phyloP scores from a whole-genome alignment of 2,888 invertebrate genomes.

The Podabrus alpinus region DNA sequence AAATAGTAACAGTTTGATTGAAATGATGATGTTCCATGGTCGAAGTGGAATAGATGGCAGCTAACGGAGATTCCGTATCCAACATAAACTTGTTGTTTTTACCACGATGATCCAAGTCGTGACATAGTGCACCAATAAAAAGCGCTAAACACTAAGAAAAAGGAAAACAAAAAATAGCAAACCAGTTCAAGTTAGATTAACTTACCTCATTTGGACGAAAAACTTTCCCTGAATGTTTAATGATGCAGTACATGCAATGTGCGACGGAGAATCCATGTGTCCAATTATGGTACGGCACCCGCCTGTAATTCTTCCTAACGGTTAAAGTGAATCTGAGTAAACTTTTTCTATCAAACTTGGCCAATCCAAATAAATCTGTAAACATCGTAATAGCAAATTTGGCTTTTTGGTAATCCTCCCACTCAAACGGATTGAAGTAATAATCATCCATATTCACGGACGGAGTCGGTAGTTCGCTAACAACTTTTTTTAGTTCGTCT shows the following conservation, averaged over 20 bases:
- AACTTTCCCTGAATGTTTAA: constrained; percentile 62
- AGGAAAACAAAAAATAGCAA: neutral
- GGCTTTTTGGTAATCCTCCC: constrained; percentile 74
- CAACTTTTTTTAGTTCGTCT: constrained; percentile 57
- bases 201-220: constrained; percentile 66
- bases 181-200: constrained; percentile 32
- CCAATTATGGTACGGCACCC: constrained; percentile 88
- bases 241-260: constrained; percentile 77
- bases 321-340: constrained; percentile 77
- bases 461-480: constrained; percentile 38
- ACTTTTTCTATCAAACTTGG: constrained; percentile 69
- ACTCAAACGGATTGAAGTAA: constrained; percentile 73
- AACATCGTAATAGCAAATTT: constrained; percentile 27
- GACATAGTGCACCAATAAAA: constrained; percentile 81
- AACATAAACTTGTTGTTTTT: constrained; percentile 87
- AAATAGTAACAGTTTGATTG: constrained; percentile 83
- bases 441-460: constrained; percentile 61
- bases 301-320: constrained; percentile 81
- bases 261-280: constrained; percentile 87
- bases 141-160: constrained; percentile 70
- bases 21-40: constrained; percentile 90
- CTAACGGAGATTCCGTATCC: constrained; percentile 80
- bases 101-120: constrained; percentile 84
- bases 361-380: constrained; percentile 66
- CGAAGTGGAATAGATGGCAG: constrained; percentile 83